Evolutionary conservation across 2,888 invertebrate genomes (phyloP), one percentile per base, ranked within the genome.

Genomic region (Hirtodrosophila histrioides): DNA sequence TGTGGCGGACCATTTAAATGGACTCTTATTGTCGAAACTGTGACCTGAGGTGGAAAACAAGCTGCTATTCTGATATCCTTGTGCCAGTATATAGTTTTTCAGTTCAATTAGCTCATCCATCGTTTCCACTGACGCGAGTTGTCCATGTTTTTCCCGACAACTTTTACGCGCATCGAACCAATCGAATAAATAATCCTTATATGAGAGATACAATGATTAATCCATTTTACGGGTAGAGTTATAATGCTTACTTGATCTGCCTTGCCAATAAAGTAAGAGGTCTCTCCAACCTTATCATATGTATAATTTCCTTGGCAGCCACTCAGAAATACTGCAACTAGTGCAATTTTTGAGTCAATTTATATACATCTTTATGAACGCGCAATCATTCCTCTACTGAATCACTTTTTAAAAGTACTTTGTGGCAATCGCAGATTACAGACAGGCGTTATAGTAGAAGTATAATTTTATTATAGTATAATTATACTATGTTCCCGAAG

Each of bases 31-130:
- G 2, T 40, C 0, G 11, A 50, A 78, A 27, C 54, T 84, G 17
- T 72, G 40, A 0, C 58, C 79, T 0, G 79, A 81, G 3, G 79
- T 80, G 8, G 65, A 10, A 10, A 80, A 84, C 1, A 48, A 55
- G 12, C 49, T 75, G 0, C 82, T 82, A 43, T 84, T 69, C 5
- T 24, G 7, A 41, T 53, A 81, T 0, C 64, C 69, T 10, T 27
- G 43, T 0, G 43, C 8, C 0, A 49, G 2, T 9, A 83, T 36
- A 45, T 67, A 72, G 0, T 29, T 5, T 12, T 69, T 60, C 4
- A 84, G 17, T 0, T 35, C 11, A 0, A 2, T 5, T 41, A 84
- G 11, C 12, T 84, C 12, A 0, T 31, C 10, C 0, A n/a, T 4
- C 0, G 43, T 63, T n/a, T 39, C 48, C n/a, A 78, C 35, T 0